phyloP scores from a whole-genome alignment of 2,113 vertebrate genomes.

The Vanacampus margaritifer region DNA sequence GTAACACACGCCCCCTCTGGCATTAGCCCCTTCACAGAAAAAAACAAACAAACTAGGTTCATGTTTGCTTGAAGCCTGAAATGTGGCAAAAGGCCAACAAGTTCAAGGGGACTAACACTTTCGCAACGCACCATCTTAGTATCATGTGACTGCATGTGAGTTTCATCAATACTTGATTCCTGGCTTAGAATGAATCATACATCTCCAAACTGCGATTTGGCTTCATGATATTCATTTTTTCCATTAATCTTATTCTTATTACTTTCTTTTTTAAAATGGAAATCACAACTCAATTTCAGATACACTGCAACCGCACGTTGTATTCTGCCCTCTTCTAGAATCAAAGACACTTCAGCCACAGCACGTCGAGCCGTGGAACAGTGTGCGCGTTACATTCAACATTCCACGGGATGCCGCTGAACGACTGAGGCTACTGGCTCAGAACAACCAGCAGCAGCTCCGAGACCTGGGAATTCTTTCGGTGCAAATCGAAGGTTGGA shows the following conservation, averaged over 20 bases:
- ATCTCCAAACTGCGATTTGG: neutral
- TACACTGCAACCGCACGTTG: neutral
- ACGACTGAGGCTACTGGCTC: conserved; percentile 87
- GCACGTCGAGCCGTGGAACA: conserved; percentile 96
- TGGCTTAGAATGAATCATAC: neutral
- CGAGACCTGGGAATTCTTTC: conserved; percentile 96
- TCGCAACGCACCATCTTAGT: too few relatives aligned
- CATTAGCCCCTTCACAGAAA: too few relatives aligned
- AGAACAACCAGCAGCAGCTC: conserved; percentile 96
- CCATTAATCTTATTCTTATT: too few relatives aligned
- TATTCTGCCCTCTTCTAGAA: conserved; percentile 62
- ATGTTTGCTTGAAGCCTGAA: too few relatives aligned
- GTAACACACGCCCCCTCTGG: too few relatives aligned
- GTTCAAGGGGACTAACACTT: too few relatives aligned
- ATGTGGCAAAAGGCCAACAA: too few relatives aligned
- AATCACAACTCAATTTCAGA: neutral
- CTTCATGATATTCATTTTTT: neutral
- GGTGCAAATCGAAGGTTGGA: conserved; percentile 94
- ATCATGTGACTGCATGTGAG: neutral
- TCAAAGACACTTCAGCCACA: conserved; percentile 79
- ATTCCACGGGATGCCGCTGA: conserved; percentile 96
- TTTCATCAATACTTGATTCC: neutral
- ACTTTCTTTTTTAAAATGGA: neutral
- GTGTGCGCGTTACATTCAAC: conserved; percentile 95
- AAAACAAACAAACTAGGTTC: too few relatives aligned